phyloP scores from a whole-genome alignment of 1,140 invertebrate genomes.

The Eriosoma lanigerum region DNA sequence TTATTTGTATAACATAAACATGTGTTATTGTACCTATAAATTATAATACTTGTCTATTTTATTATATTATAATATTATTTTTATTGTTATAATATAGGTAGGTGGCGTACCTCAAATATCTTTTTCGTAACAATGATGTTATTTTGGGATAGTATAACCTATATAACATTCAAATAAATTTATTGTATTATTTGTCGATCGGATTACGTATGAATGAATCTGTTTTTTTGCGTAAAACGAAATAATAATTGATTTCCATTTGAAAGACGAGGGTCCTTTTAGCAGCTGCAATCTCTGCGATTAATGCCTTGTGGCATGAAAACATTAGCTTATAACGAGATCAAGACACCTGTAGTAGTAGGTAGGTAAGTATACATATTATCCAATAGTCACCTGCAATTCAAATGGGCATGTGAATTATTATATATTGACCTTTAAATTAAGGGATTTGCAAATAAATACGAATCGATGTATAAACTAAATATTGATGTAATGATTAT shows the following conservation, averaged over 20 bases:
- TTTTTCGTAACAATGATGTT: background rate
- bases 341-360: constrained; percentile 12
- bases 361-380: no score
- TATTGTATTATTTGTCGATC: background rate
- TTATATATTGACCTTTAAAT: background rate
- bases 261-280: background rate
- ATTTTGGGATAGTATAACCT: background rate
- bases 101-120: no score
- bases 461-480: background rate
- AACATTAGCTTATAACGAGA: background rate
- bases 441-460: background rate
- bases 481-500: no score
- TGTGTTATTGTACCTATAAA: no score
- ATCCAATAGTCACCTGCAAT: background rate
- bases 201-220: no score
- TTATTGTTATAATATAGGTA: no score
- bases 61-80: no score
- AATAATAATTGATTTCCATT: background rate
- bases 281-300: background rate
- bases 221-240: background rate
- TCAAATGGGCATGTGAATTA: background rate
- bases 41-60: no score
- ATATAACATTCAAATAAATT: no score
- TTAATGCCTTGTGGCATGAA: background rate
- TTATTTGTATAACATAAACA: no score